These are phyloP conservation scores for Mythimna albipuncta DNA, from an alignment of 2,888 invertebrate species.

Conservation along the genomic window DNA sequence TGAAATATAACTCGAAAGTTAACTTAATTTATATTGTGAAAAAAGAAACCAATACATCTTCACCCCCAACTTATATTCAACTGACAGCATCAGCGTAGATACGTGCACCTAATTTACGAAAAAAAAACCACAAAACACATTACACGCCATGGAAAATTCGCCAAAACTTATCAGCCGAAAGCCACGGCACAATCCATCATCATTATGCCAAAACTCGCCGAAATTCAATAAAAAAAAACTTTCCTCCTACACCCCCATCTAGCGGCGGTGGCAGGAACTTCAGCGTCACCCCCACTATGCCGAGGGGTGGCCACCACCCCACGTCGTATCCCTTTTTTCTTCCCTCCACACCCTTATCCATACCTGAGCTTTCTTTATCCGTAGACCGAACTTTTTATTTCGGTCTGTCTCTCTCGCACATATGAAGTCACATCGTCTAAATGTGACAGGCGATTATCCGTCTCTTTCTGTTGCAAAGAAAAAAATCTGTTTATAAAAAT, in stretches of 20 bases:
- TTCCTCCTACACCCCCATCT: slow-evolving; percentile 85
- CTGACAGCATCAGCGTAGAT: slow-evolving; percentile 71
- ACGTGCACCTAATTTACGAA: slow-evolving; percentile 79
- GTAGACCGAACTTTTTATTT: slow-evolving; percentile 87
- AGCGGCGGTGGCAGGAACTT: slow-evolving; percentile 83
- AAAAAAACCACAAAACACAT: slow-evolving; percentile 85
- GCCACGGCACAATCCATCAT: slow-evolving; percentile 89
- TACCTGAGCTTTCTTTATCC: slow-evolving; percentile 91
- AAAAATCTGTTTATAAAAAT: slow-evolving; percentile 90
- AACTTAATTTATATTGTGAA: slow-evolving; percentile 31
- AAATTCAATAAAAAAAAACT: slow-evolving; percentile 90
- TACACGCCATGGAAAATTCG: slow-evolving; percentile 82
- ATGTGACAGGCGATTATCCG: slow-evolving; percentile 65
- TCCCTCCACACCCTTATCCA: slow-evolving; percentile 89
- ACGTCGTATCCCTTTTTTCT: slow-evolving; percentile 89
- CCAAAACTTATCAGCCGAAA: slow-evolving; percentile 87
- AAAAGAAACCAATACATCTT: slow-evolving; percentile 45
- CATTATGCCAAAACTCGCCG: slow-evolving; percentile 88
- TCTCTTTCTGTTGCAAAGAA: slow-evolving; percentile 83
- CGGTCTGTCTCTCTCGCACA: slow-evolving; percentile 79
- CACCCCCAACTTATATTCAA: slow-evolving; percentile 54
- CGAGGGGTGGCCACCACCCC: slow-evolving; percentile 83
- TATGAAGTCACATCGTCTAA: slow-evolving; percentile 40
- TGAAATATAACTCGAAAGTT: background rate
- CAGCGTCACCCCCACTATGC: slow-evolving; percentile 73